phyloP scores from a whole-genome alignment of 1,140 invertebrate species.

The Ostrea edulis region DNA sequence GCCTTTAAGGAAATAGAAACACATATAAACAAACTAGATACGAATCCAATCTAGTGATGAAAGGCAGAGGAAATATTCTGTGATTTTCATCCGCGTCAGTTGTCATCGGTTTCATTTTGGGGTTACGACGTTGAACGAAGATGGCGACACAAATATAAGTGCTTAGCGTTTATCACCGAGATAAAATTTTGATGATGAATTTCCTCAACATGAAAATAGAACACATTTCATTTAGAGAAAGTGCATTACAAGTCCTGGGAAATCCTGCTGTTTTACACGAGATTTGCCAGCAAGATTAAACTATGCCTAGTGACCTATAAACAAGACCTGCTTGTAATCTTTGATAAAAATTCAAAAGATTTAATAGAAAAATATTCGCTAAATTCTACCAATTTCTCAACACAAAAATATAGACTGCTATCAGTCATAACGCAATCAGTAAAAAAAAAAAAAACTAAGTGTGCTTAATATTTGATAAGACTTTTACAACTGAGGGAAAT shows the following conservation, averaged over 20 bases:
- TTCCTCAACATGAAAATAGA: neutral
- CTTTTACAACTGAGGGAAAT: too few relatives aligned
- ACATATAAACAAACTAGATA: constrained; percentile 11
- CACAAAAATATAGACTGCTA: too few relatives aligned
- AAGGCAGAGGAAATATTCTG: neutral
- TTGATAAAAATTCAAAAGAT: neutral
- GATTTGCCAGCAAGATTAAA: constrained; percentile 11
- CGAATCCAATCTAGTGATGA: constrained; percentile 1
- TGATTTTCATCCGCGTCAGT: neutral
- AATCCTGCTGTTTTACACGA: neutral
- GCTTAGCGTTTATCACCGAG: neutral
- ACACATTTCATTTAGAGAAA: constrained; percentile 35
- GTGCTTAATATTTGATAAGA: too few relatives aligned
- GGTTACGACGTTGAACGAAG: neutral
- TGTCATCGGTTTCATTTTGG: neutral
- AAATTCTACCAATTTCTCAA: too few relatives aligned
- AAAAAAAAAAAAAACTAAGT: too few relatives aligned
- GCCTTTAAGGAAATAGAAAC: constrained; percentile 9
- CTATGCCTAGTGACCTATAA: neutral
- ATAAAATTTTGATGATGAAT: neutral
- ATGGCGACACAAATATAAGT: neutral
- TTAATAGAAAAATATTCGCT: too few relatives aligned
- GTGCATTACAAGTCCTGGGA: constrained; percentile 13
- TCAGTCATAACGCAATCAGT: too few relatives aligned
- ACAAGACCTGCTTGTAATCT: neutral